Evolutionary conservation across 1,140 invertebrate genomes (phyloP).

Genomic region (Cydia fagiglandana): DNA sequence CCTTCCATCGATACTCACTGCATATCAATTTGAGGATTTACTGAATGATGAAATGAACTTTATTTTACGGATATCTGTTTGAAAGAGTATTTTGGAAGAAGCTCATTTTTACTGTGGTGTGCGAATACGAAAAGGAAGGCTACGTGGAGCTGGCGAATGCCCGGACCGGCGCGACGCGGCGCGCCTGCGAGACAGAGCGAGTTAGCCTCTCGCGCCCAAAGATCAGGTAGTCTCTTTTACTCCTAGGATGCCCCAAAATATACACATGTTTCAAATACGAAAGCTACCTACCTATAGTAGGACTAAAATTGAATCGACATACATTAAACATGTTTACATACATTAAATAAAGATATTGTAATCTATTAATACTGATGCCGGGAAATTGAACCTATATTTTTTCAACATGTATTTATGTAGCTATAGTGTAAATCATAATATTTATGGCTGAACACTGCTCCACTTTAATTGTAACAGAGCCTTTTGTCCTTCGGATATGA

Average conservation of each 20-base stretch:
- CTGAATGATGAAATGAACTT: background rate
- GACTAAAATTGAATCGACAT: background rate
- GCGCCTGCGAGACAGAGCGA: constrained; percentile 18
- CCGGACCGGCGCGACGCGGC: constrained; percentile 7
- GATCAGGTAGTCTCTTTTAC: background rate
- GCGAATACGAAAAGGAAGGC: constrained; percentile 8
- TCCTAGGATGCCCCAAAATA: background rate
- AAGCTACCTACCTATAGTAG: background rate
- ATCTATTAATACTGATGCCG: too few relatives aligned
- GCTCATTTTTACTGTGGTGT: background rate
- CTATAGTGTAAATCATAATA: too few relatives aligned
- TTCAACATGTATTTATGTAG: too few relatives aligned
- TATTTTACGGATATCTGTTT: background rate
- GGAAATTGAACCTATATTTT: background rate
- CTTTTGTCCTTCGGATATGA: background rate
- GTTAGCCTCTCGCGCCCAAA: background rate
- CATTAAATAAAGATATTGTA: background rate
- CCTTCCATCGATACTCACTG: too few relatives aligned
- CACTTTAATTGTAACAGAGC: background rate
- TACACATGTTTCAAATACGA: background rate
- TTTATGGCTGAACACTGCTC: too few relatives aligned
- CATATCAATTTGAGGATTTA: background rate
- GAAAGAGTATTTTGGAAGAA: background rate
- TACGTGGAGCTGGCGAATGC: constrained; percentile 2
- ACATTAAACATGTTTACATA: background rate